phyloP scores from a whole-genome alignment of 2,113 vertebrate species.

The Stegostoma tigrinum region DNA sequence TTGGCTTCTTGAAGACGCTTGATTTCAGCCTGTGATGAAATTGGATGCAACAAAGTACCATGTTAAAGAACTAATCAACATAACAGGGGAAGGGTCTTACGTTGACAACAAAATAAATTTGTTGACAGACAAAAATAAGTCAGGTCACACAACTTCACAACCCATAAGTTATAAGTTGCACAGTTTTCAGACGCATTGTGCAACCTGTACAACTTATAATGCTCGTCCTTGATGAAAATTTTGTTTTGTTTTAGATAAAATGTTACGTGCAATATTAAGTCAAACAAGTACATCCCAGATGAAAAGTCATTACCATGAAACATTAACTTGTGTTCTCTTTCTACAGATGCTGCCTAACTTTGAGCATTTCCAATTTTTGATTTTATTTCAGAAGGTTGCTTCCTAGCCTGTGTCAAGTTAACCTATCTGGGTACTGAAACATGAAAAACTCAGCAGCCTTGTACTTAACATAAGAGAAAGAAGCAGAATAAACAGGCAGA shows the following conservation, averaged over 20 bases:
- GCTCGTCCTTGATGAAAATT: background rate
- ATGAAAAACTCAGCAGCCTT: background rate
- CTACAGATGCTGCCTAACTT: background rate
- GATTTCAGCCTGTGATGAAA: conserved; percentile 77
- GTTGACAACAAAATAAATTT: background rate
- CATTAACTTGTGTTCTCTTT: too few relatives aligned
- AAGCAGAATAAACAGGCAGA: background rate
- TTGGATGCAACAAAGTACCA: background rate
- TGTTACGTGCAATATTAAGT: background rate
- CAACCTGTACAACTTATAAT: background rate
- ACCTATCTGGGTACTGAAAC: background rate
- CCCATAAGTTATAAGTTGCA: background rate
- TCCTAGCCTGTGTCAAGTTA: background rate
- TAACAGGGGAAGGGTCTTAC: background rate
- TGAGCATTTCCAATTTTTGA: background rate
- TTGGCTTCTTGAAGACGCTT: conserved; percentile 91
- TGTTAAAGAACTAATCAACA: background rate
- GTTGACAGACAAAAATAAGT: background rate
- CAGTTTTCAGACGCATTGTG: background rate
- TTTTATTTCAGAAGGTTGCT: background rate
- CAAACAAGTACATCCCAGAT: background rate
- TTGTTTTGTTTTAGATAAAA: background rate
- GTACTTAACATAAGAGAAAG: background rate
- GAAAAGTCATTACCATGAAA: too few relatives aligned
- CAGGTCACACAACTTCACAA: background rate